phyloP scores from a whole-genome alignment of 1,140 invertebrate species.

The Aphidius gifuensis region DNA sequence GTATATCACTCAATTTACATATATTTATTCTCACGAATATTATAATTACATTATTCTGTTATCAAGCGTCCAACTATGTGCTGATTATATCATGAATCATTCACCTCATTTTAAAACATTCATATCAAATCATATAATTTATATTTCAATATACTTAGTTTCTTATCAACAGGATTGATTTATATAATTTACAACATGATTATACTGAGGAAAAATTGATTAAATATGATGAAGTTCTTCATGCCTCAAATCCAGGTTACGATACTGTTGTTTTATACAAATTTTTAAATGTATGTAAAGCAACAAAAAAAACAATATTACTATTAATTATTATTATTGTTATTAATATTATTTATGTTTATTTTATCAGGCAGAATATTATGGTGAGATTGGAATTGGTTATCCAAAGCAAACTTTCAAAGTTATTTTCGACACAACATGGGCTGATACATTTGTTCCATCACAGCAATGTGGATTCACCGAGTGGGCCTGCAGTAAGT shows the following conservation, averaged over 20 bases:
- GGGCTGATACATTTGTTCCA: conserved; percentile 66
- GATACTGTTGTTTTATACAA: conserved; percentile 33
- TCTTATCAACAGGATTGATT: conserved; percentile 17
- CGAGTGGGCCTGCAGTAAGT: conserved; percentile 66
- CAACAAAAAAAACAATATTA: conserved; percentile 2
- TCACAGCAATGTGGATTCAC: conserved; percentile 60
- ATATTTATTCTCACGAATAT: too few relatives aligned
- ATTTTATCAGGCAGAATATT: conserved; percentile 63
- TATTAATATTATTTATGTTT: conserved; percentile 14
- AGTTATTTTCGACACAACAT: conserved; percentile 70
- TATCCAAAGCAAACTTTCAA: conserved; percentile 63
- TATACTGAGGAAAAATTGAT: neutral
- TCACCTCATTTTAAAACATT: too few relatives aligned
- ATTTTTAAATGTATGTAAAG: conserved; percentile 37
- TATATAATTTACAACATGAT: conserved; percentile 8
- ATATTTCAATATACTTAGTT: neutral
- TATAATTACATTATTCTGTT: too few relatives aligned
- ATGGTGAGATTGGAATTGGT: conserved; percentile 62
- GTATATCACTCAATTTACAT: too few relatives aligned
- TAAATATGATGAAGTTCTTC: neutral
- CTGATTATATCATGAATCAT: too few relatives aligned
- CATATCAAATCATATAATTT: neutral
- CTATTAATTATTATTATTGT: conserved; percentile 15
- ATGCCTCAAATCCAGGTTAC: conserved; percentile 13
- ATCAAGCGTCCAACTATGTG: too few relatives aligned